Evolutionary conservation across 2,797 vertebrate genomes (phyloP).

Genomic region (Enoplosus armatus): DNA sequence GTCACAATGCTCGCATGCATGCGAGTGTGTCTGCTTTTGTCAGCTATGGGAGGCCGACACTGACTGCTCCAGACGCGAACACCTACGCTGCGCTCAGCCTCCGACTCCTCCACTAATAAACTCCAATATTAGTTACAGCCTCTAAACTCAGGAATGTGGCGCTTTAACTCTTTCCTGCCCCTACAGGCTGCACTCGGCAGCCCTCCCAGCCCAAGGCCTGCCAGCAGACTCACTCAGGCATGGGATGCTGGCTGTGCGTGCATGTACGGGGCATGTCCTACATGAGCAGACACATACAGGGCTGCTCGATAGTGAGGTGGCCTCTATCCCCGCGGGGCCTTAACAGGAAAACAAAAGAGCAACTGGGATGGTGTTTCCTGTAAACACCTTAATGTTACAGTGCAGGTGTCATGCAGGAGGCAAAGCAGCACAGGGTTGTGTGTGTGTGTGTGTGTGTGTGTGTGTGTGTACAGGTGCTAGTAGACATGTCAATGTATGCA

Average conservation of each 20-base stretch:
- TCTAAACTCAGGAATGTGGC: slow-evolving; percentile 76
- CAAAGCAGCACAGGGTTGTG: slow-evolving; percentile 20
- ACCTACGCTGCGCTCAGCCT: slow-evolving; percentile 28
- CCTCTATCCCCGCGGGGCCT: slow-evolving; percentile 73
- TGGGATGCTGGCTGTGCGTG: slow-evolving; percentile 72
- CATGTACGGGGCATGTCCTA: slow-evolving; percentile 74
- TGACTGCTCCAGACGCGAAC: slow-evolving; percentile 47
- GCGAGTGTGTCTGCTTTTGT: slow-evolving; percentile 1
- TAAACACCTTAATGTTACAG: slow-evolving; percentile 72
- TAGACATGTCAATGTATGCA: slow-evolving; percentile 27
- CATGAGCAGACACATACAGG: slow-evolving; percentile 79
- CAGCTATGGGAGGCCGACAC: slow-evolving; percentile 17
- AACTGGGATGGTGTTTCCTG: slow-evolving; percentile 71
- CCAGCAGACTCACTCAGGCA: slow-evolving; percentile 69
- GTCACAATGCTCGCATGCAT: neutral
- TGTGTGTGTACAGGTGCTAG: neutral
- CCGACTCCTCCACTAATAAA: slow-evolving; percentile 65
- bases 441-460: slow-evolving; percentile 30
- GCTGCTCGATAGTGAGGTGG: slow-evolving; percentile 67
- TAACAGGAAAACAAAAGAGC: slow-evolving; percentile 74
- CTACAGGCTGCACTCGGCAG: slow-evolving; percentile 38
- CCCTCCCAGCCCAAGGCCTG: slow-evolving; percentile 51
- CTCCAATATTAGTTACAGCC: slow-evolving; percentile 71
- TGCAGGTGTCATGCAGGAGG: slow-evolving; percentile 62
- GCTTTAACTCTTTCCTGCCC: slow-evolving; percentile 74